Evolutionary conservation across 2,113 vertebrate species (phyloP), one percentile per base, ranked within the genome.

Genomic region (Pionites leucogaster): DNA sequence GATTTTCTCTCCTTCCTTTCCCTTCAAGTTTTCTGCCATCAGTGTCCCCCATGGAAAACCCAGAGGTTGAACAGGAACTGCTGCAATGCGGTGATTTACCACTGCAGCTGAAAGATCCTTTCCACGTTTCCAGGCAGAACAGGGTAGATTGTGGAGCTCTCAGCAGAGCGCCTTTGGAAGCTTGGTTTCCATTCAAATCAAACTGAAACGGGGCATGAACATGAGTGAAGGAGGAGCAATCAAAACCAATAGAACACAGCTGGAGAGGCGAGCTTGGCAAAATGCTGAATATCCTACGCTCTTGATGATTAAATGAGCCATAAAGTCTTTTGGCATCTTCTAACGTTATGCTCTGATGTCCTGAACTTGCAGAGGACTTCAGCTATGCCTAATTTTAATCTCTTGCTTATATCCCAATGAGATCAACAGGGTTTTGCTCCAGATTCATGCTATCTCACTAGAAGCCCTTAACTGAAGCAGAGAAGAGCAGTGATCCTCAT

Each of bases 261-360:
- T 93, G 90, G 90, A 95, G 84, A 90, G 88, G 74, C 86, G 92
- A 85, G 65, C 88, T 94, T 96, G 93, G 95, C 77, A 88, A 95
- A 88, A 86, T 35, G 29, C 62, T 91, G 83, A 64, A 71, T 79
- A 86, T 92, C 72, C 86, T 79, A 44, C 1, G 23, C 83, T 94
- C 86, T 74, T 86, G 74, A 88, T 88, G 88, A 53, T 92, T 96
- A 96, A 96, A 95, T 94, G 86, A 95, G 77, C 69, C 83, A 35
- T 84, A 71, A 92, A 94, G 28, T 62, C 33, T 86, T 93, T 92
- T 96, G 92, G 83, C 86, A 86, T 57, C 65, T 93, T 50, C 46
- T 44, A 65, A 52, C n/a, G 46, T 62, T 67, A 33, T 60, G n/a
- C 52, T 92, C 46, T 81, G 41, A 92, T 82, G 49, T 89, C 52